These are phyloP conservation scores for Drosophila sulfurigaster DNA, from an alignment of 1,140 invertebrate species.

Conservation along the genomic window DNA sequence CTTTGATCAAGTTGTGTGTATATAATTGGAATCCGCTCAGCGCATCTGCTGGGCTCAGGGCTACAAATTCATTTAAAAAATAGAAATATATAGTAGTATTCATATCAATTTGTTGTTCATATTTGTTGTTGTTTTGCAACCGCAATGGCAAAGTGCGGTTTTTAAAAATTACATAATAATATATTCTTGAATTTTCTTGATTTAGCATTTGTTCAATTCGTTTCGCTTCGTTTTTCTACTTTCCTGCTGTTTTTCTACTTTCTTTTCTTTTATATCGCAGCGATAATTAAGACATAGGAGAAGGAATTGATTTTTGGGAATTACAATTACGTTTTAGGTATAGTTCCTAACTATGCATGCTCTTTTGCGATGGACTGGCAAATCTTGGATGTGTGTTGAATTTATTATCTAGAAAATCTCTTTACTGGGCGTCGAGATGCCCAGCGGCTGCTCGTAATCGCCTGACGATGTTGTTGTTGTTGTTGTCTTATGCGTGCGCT, in stretches of 20 bases:
- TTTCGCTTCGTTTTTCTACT: constrained; percentile 27
- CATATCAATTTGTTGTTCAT: constrained; percentile 23
- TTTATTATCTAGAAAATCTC: constrained; percentile 88
- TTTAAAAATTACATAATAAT: constrained; percentile 27
- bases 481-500: constrained; percentile 37
- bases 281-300: constrained; percentile 65
- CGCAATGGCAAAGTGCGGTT: constrained; percentile 34
- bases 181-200: constrained; percentile 1
- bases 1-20: constrained; percentile 32
- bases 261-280: constrained; percentile 73
- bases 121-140: constrained; percentile 19
- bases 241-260: background rate
- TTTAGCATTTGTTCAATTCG: constrained; percentile 59
- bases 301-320: background rate
- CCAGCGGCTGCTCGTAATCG: constrained; percentile 92
- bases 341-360: constrained; percentile 35
- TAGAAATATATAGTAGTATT: constrained; percentile 33
- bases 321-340: constrained; percentile 1
- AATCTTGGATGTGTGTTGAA: background rate
- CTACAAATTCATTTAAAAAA: constrained; percentile 47
- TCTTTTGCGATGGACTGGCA: background rate
- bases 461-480: background rate
- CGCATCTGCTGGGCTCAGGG: background rate
- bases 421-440: constrained; percentile 96
- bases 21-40: constrained; percentile 24